These are phyloP conservation scores for Synaphobranchus kaupii DNA, from an alignment of 2,797 vertebrate species.

Conservation along the genomic window DNA sequence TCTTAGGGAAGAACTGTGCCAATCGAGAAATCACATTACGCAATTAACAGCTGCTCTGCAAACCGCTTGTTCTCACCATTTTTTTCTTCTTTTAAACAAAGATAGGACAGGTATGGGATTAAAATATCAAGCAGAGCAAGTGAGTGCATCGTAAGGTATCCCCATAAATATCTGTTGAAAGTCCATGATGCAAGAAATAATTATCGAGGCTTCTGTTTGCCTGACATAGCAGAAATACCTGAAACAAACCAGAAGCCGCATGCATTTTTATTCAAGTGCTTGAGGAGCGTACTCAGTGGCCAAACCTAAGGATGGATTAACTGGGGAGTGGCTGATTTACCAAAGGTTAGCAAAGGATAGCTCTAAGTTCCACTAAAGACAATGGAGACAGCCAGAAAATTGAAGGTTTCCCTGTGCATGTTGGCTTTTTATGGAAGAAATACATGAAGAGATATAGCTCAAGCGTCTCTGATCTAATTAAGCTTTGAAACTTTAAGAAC, in stretches of 20 bases:
- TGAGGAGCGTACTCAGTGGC: neutral
- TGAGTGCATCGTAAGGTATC: neutral
- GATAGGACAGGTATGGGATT: neutral
- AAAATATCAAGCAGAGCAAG: neutral
- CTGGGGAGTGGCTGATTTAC: neutral
- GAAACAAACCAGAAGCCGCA: neutral
- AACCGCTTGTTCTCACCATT: neutral
- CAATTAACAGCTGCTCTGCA: neutral
- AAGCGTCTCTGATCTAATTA: neutral
- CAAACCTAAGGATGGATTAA: neutral
- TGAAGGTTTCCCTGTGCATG: neutral
- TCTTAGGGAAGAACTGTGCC: constrained; percentile 84
- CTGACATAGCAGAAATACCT: neutral
- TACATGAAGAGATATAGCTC: neutral
- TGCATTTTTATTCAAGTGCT: neutral
- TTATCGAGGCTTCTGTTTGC: neutral
- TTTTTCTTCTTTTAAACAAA: neutral
- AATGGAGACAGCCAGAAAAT: no score
- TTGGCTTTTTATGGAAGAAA: neutral
- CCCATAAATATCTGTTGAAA: neutral
- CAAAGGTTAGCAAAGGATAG: neutral
- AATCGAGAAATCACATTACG: neutral
- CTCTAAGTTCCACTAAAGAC: neutral
- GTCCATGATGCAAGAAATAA: neutral
- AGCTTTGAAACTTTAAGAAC: neutral